Base-by-base conservation (phyloP, 1,140 invertebrate genomes). In the Manduca sexta region DNA sequence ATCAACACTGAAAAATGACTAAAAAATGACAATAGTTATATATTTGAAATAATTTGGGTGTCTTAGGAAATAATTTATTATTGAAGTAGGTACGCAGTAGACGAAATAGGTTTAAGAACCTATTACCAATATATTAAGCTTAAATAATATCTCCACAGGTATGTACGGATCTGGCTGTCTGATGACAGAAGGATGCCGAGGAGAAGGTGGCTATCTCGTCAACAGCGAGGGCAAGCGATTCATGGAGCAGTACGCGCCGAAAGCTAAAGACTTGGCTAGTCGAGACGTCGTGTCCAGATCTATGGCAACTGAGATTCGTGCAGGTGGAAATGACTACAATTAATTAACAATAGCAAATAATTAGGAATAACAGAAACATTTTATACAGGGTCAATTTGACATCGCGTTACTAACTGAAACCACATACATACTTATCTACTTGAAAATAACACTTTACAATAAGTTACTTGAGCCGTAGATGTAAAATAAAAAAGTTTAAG, bases 241-340 rank as follows among this genome's bases (percentile, higher is more conserved):
- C 75, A 99, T 99, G 98, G 97, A 99, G 86, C 90, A 97, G 54
- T 98, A 99, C 86, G 98, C 98, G 0, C 98, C 98, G 0, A 95
- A 95, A 48, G 98, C 98, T 4, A 99, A 99, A 83, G 98, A 99
- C 89, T 88, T 99, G 26, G 98, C 98, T 3, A 99, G 97, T n/a
- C 89, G 98, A 61, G 98, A 99, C 80, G 97, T 99, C 10, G 98
- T 99, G 0, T 98, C 97, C 2, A 89, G 98, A 40, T 93, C 97
- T 0, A 98, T 98, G 90, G 98, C 98, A 0, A 93, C 99, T 44
- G 98, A 99, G 87, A 99, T 99, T 59, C 89, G 96, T 70, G 95
- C 99, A 87, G 98, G 97, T 80, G 89, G 21, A 21, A 5, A 14
- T 2, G 16, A 31, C 12, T 8, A 41, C 3, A n/a, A 26, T 26